Evolutionary conservation across 2,113 vertebrate species (phyloP).

Genomic region (Noturus placidus): DNA sequence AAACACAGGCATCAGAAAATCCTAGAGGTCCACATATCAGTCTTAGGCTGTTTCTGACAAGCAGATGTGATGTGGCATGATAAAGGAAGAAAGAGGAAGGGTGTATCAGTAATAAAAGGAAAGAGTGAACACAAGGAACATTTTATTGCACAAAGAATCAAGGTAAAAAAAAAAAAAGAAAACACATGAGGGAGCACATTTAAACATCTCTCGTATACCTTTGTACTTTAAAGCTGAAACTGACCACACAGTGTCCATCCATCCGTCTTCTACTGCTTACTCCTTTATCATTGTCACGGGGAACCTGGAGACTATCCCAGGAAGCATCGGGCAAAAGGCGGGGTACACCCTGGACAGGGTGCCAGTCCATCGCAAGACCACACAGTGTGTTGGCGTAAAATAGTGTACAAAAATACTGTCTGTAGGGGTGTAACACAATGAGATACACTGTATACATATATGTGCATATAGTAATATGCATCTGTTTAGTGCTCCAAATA

Average conservation of each 20-base stretch:
- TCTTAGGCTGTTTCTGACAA: slow-evolving; percentile 32
- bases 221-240: neutral
- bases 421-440: neutral
- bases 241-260: neutral
- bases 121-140: slow-evolving; percentile 3
- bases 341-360: too few relatives aligned
- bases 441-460: neutral
- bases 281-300: too few relatives aligned
- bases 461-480: neutral
- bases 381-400: neutral
- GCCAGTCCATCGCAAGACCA: too few relatives aligned
- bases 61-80: slow-evolving; percentile 35
- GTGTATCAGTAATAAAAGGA: neutral
- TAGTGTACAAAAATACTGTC: neutral
- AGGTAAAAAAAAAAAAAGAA: neutral
- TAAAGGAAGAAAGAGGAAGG: slow-evolving; percentile 13
- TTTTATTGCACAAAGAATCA: neutral
- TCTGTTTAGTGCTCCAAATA: neutral
- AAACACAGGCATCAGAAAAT: slow-evolving; percentile 31
- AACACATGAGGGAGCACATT: neutral
- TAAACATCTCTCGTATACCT: neutral
- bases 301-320: too few relatives aligned
- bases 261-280: too few relatives aligned
- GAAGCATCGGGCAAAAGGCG: too few relatives aligned
- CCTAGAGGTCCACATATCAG: slow-evolving; percentile 43